phyloP scores from a whole-genome alignment of 2,113 vertebrate species.

The Cheirogaleus medius region DNA sequence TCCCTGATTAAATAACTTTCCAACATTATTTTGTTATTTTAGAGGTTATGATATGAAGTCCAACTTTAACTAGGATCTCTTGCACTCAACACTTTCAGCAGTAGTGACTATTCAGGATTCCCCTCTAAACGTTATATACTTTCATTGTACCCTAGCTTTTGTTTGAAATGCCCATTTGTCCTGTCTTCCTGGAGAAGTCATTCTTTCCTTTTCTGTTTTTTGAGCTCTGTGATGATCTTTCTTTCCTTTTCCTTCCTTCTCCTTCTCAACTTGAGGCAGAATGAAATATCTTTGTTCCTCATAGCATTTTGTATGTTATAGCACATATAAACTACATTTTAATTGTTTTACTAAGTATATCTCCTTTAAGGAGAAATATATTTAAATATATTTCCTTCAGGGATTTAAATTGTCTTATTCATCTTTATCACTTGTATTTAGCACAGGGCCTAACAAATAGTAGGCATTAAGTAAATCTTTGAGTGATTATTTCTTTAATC shows the following conservation, averaged over 20 bases:
- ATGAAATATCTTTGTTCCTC: slow-evolving; percentile 36
- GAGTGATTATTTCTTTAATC: slow-evolving; percentile 4
- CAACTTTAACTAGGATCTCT: background rate
- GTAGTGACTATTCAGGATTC: background rate
- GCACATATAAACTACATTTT: background rate
- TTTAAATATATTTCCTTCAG: background rate
- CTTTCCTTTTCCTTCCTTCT: background rate
- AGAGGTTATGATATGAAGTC: background rate
- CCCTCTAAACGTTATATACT: background rate
- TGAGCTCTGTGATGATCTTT: background rate
- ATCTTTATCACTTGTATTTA: slow-evolving; percentile 13
- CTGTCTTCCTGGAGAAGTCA: background rate
- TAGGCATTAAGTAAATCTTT: background rate
- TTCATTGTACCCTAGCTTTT: background rate
- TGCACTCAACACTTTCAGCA: background rate
- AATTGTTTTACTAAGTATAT: background rate
- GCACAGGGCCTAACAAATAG: background rate
- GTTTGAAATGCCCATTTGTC: background rate
- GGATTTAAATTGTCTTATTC: background rate
- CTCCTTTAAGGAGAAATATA: background rate
- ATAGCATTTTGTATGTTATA: background rate
- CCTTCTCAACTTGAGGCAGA: background rate
- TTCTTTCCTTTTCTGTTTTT: background rate
- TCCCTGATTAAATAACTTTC: background rate
- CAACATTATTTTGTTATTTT: slow-evolving; percentile 6